These are phyloP conservation scores for Trachops cirrhosus DNA, from an alignment of 2,797 vertebrate genomes.

Conservation along the genomic window DNA sequence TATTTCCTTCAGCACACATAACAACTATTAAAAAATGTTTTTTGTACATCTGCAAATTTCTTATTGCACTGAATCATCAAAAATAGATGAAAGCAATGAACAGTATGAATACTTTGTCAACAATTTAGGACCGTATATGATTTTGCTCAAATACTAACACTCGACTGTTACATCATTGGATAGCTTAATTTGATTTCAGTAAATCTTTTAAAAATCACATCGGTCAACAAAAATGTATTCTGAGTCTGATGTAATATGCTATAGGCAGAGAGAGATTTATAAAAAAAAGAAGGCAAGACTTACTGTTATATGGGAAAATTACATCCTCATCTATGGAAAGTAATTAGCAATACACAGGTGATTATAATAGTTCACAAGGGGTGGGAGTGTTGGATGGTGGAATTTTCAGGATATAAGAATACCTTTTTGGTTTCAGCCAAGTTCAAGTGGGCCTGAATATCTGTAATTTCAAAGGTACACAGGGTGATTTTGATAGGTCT, in stretches of 20 bases:
- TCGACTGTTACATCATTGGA: not conserved
- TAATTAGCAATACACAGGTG: not conserved
- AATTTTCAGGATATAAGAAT: not conserved
- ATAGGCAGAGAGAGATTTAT: not conserved
- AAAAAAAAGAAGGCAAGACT: not conserved
- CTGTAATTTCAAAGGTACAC: not conserved
- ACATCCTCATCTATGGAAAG: not conserved
- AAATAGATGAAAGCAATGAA: conserved; percentile 69
- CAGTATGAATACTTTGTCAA: conserved; percentile 63
- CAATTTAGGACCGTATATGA: conserved; percentile 35
- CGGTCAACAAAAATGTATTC: not conserved
- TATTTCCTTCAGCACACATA: conserved; percentile 73
- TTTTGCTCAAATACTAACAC: not conserved
- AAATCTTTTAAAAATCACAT: conserved; percentile 10
- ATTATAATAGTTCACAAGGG: not conserved
- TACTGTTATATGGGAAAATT: not conserved
- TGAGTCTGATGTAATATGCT: not conserved
- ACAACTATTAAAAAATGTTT: conserved; percentile 52
- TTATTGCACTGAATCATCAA: conserved; percentile 72
- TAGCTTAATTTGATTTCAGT: conserved; percentile 11
- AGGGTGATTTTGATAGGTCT: not conserved
- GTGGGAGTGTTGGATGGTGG: not conserved
- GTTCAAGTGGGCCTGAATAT: not conserved
- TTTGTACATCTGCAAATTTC: conserved; percentile 72
- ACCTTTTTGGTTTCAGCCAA: not conserved